Base-by-base conservation (phyloP, 2,888 invertebrate genomes). In the Chaetogeoica ovagalla region DNA sequence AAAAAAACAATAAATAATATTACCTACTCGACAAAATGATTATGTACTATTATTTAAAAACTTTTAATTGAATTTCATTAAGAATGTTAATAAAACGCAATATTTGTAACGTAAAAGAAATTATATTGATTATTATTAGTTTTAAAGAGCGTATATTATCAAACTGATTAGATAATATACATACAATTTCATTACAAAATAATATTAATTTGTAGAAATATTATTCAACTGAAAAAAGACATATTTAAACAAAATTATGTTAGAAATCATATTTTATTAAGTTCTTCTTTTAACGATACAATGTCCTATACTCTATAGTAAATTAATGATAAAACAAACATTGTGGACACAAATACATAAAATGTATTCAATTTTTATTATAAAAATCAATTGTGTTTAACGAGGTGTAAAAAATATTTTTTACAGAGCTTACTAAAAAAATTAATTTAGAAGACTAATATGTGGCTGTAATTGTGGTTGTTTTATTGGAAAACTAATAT, bases 401-500 rank as follows among this genome's bases (percentile, higher is more conserved):
- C 59, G 21, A 57, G 7, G 1, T 43, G 7, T 23, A 30, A 19
- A 48, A 66, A 65, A 74, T 55, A 65, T 55, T 65, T 30, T 17
- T 0, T 43, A 55, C 15, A 1, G 19, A 65, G n/a, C n/a, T 17
- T 17, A 43, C 3, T 11, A 43, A 66, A 43, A 66, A 66, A 66
- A 11, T 66, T 66, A 21, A 9, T 52, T n/a, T n/a, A n/a, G n/a
- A n/a, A 9, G 39, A 74, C 13, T 65, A 39, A 21, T 72, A 39
- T 39, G 39, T 39, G 7, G 21, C n/a, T n/a, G n/a, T 17, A n/a
- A 15, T 37, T n/a, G n/a, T n/a, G n/a, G 48, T n/a, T 37, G 55
- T 37, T 65, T 55, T 65, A 37, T 57, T 74, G 65, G 55, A 74
- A 63, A 74, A 52, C 52, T 62, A 71, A 23, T 19, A 52, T 30